phyloP scores from a whole-genome alignment of 1,140 invertebrate species.

The Drosophila erecta region DNA sequence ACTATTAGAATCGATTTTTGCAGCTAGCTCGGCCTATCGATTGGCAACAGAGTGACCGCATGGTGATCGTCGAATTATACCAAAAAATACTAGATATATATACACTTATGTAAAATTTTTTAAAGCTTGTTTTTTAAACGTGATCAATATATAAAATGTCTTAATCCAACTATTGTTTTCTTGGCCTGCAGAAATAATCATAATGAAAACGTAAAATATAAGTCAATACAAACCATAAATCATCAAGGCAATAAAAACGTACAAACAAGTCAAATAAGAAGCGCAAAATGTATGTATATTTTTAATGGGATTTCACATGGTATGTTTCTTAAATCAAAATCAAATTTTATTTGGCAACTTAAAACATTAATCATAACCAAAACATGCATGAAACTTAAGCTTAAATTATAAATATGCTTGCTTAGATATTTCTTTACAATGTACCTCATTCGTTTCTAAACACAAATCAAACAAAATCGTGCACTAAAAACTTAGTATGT shows the following conservation, averaged over 20 bases:
- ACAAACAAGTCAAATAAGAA: conserved; percentile 36
- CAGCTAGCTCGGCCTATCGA: conserved; percentile 1
- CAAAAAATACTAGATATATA: not conserved
- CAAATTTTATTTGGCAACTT: conserved; percentile 17
- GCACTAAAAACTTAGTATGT: conserved; percentile 15
- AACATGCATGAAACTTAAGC: conserved; percentile 20
- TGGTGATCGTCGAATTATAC: not conserved
- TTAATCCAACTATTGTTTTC: not conserved
- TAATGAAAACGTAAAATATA: conserved; percentile 11
- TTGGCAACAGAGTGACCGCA: not conserved
- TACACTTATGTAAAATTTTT: no score
- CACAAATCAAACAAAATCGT: conserved; percentile 23
- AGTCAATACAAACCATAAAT: conserved; percentile 40
- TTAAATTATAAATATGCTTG: conserved; percentile 6
- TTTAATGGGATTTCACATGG: conserved; percentile 16
- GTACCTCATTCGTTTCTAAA: not conserved
- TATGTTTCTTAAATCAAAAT: conserved; percentile 25
- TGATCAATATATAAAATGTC: not conserved
- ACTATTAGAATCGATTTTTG: conserved; percentile 13
- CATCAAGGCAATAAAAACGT: conserved; percentile 30
- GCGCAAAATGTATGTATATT: conserved; percentile 19
- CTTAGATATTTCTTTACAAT: conserved; percentile 3
- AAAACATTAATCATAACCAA: conserved; percentile 32
- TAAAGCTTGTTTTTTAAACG: no score
- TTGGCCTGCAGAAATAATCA: not conserved